Conservation (phyloP, 1,140 invertebrate genomes). For the Hestina assimilis region DNA sequence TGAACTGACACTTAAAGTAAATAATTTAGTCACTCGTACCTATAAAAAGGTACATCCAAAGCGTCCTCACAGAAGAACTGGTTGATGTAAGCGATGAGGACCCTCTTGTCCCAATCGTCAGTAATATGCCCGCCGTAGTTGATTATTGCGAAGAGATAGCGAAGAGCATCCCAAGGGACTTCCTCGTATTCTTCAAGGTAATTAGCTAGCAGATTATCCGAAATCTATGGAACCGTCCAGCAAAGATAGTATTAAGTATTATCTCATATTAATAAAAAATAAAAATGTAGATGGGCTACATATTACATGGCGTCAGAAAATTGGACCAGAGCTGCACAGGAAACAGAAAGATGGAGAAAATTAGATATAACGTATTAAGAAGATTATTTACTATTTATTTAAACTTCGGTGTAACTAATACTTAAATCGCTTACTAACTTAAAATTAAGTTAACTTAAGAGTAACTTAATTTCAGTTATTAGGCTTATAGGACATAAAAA, state of each 20-base stretch:
- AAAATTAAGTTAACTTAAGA: too few species aligned
- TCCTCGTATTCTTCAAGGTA: slow-evolving; percentile 91
- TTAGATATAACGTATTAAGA: too few species aligned
- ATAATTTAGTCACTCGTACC: slow-evolving; percentile 59
- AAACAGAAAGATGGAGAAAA: too few species aligned
- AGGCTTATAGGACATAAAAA: too few species aligned
- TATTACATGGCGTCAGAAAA: too few species aligned
- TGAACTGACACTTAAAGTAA: neutral
- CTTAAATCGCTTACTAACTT: too few species aligned
- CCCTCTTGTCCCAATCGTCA: slow-evolving; percentile 94
- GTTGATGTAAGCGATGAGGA: slow-evolving; percentile 89
- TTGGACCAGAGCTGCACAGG: too few species aligned
- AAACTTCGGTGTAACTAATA: too few species aligned
- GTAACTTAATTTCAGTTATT: too few species aligned
- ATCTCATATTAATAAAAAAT: neutral
- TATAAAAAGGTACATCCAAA: slow-evolving; percentile 82
- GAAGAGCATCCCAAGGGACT: slow-evolving; percentile 93
- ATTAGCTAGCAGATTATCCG: slow-evolving; percentile 87
- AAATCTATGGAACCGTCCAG: slow-evolving; percentile 80
- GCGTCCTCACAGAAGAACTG: slow-evolving; percentile 88
- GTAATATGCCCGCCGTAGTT: slow-evolving; percentile 97
- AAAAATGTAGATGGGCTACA: too few species aligned
- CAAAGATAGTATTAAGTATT: neutral
- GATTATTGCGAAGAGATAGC: slow-evolving; percentile 94
- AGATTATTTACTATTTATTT: too few species aligned